These are phyloP conservation scores for Agrochola lychnidis DNA, from an alignment of 2,888 invertebrate species.

Conservation along the genomic window DNA sequence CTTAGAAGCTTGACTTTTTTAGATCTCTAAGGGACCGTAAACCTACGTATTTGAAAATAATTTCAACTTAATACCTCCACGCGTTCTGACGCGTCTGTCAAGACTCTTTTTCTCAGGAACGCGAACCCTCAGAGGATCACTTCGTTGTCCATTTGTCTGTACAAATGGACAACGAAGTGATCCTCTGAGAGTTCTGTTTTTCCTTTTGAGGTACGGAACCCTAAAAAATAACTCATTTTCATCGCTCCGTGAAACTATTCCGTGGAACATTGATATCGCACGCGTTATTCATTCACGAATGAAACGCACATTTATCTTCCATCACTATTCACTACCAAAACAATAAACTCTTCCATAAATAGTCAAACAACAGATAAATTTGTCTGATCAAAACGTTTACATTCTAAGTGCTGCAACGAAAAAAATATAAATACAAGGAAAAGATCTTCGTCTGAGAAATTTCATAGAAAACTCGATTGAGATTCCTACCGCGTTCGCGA, in stretches of 20 bases:
- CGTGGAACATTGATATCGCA: background rate
- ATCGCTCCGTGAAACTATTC: conserved; percentile 20
- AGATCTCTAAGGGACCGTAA: no score
- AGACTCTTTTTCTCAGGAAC: no score
- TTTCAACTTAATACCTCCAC: no score
- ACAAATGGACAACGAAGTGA: no score
- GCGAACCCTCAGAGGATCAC: no score
- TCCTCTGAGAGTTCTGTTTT: background rate
- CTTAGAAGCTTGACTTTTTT: no score
- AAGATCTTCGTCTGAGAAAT: conserved; percentile 75
- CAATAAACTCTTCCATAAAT: conserved; percentile 39
- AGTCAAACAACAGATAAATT: conserved; percentile 50
- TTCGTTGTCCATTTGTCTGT: no score
- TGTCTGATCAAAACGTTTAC: conserved; percentile 68
- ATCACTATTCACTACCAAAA: conserved; percentile 29
- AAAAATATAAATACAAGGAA: conserved; percentile 66
- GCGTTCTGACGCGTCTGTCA: no score
- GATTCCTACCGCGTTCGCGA: conserved; percentile 80
- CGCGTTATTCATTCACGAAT: conserved; percentile 19
- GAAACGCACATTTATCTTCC: conserved; percentile 12
- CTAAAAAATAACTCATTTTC: background rate
- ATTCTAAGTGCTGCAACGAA: conserved; percentile 68
- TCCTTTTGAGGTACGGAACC: background rate
- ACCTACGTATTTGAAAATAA: no score
- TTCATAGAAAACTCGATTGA: conserved; percentile 79